Conservation (phyloP, 1,140 invertebrate genomes). For the Drosophila bocki region DNA sequence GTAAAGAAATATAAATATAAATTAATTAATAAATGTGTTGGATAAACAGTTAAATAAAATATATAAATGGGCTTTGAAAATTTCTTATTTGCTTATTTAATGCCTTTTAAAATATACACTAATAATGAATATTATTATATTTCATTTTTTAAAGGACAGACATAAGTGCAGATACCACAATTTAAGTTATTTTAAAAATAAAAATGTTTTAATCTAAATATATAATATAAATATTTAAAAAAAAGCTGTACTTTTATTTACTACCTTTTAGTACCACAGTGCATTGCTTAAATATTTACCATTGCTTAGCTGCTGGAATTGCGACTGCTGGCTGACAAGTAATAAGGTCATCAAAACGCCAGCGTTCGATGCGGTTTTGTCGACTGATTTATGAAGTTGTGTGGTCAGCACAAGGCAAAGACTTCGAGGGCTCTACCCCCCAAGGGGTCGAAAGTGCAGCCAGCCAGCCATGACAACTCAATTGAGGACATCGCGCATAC, state of each 20-base stretch:
- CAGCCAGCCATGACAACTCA: constrained; percentile 65
- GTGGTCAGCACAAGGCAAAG: constrained; percentile 41
- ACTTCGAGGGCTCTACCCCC: background rate
- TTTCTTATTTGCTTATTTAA: too few species aligned
- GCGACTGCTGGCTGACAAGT: constrained; percentile 50
- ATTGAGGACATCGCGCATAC: constrained; percentile 76
- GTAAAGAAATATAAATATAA: too few species aligned
- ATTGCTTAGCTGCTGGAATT: constrained; percentile 35
- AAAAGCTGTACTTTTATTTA: background rate
- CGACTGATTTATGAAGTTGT: constrained; percentile 74
- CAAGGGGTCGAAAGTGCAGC: constrained; percentile 11
- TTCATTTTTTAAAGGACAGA: too few species aligned
- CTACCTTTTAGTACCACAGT: constrained; percentile 22
- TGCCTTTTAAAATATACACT: too few species aligned
- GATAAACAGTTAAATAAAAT: too few species aligned
- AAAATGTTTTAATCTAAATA: background rate
- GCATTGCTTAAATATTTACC: constrained; percentile 66
- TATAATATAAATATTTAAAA: background rate
- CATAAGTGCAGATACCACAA: too few species aligned
- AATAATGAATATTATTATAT: too few species aligned
- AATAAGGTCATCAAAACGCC: constrained; percentile 75
- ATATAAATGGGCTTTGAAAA: too few species aligned
- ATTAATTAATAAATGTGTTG: too few species aligned
- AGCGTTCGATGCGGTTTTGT: constrained; percentile 65
- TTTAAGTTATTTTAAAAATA: too few species aligned